A percentile compares a stretch with the other conserved stretches of the same genome.
phyloP scores from a whole-genome alignment of 2,888 invertebrate species.

The Yponomeuta cagnagella region DNA sequence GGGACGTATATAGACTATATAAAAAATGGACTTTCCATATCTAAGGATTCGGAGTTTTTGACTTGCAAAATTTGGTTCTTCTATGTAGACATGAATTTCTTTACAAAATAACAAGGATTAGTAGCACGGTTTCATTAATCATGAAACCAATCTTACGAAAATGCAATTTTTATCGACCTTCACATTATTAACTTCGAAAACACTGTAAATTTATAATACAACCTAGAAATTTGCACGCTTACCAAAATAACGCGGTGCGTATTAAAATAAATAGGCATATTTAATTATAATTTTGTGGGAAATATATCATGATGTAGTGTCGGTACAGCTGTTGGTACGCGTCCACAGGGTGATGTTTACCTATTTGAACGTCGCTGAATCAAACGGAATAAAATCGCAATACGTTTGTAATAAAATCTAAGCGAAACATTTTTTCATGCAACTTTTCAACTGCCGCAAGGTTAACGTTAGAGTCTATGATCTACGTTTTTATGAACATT shows the following conservation, averaged over 20 bases:
- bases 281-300: slow-evolving; percentile 25
- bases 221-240: background rate
- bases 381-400: background rate
- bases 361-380: background rate
- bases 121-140: background rate
- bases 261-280: slow-evolving; percentile 19
- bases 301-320: slow-evolving; percentile 24
- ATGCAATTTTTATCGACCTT: background rate
- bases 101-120: too few relatives aligned
- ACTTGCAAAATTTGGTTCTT: too few relatives aligned
- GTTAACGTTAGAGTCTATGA: too few relatives aligned
- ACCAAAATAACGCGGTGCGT: slow-evolving; percentile 1
- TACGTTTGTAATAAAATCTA: background rate
- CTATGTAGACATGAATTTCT: too few relatives aligned
- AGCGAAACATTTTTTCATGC: too few relatives aligned
- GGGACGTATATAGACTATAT: too few relatives aligned
- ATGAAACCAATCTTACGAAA: background rate
- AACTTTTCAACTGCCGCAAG: too few relatives aligned
- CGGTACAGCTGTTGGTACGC: slow-evolving; percentile 23
- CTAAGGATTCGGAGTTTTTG: too few relatives aligned
- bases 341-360: slow-evolving; percentile 21
- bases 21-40: too few relatives aligned
- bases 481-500: too few relatives aligned
- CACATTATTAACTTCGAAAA: background rate
- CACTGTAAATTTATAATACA: background rate